Evolutionary conservation across 2,113 vertebrate genomes (phyloP).

Genomic region (Ageneiosus marmoratus): DNA sequence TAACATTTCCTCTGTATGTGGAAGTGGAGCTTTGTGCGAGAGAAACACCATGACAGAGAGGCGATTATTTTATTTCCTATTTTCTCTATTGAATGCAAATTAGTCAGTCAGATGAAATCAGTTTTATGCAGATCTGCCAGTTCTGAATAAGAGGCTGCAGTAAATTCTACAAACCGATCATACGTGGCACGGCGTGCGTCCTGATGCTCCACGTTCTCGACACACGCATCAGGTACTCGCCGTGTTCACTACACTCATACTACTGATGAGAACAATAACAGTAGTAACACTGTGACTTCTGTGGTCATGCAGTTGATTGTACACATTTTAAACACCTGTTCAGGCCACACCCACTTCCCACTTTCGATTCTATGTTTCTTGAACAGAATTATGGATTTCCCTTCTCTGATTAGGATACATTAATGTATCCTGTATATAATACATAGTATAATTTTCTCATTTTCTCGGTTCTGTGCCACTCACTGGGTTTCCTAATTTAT

Average conservation of each 20-base stretch:
- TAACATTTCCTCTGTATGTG: neutral
- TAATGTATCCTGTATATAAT: neutral
- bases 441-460: neutral
- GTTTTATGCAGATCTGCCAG: neutral
- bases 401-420: neutral
- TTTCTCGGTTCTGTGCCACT: too few relatives aligned
- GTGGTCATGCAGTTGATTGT: neutral
- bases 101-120: neutral
- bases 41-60: neutral
- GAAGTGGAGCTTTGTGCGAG: neutral
- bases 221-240: neutral
- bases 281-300: neutral
- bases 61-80: neutral
- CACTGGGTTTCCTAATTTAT: neutral
- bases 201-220: neutral
- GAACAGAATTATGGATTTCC: neutral
- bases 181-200: neutral
- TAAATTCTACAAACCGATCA: neutral
- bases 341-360: neutral
- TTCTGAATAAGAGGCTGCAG: neutral
- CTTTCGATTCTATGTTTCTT: neutral
- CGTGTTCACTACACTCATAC: neutral
- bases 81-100: too few relatives aligned
- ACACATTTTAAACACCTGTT: neutral
- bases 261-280: neutral